These are phyloP conservation scores for Thumatha senex DNA, from an alignment of 2,888 invertebrate genomes.

Conservation along the genomic window DNA sequence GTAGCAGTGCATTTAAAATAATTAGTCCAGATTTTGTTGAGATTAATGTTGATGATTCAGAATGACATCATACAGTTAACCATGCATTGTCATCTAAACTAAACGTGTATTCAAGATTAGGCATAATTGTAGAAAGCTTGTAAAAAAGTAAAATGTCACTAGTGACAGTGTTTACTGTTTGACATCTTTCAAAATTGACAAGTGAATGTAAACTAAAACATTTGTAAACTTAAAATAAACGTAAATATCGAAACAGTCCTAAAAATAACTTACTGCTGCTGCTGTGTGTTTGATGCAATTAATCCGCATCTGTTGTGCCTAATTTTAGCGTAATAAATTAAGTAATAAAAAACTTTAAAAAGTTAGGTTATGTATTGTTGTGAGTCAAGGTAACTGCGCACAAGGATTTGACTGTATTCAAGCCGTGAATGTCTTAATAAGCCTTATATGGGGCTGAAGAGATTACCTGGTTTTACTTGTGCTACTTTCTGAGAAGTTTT, in stretches of 20 bases:
- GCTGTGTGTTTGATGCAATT: slow-evolving; percentile 9
- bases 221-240: slow-evolving; percentile 41
- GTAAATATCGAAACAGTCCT: slow-evolving; percentile 21
- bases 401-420: slow-evolving; percentile 64
- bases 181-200: slow-evolving; percentile 63
- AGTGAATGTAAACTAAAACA: slow-evolving; percentile 70
- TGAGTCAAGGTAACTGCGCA: slow-evolving; percentile 55
- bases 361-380: slow-evolving; percentile 67
- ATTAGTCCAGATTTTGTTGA: no score
- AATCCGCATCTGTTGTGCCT: slow-evolving; percentile 13
- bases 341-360: slow-evolving; percentile 44
- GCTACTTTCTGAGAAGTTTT: slow-evolving; percentile 48
- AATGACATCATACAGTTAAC: no score
- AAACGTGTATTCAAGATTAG: no score
- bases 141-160: no score
- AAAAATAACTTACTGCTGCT: slow-evolving; percentile 17
- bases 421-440: slow-evolving; percentile 46
- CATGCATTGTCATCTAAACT: no score
- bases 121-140: no score
- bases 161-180: no score
- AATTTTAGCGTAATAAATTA: slow-evolving; percentile 14
- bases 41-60: no score
- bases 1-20: no score
- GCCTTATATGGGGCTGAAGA: slow-evolving; percentile 68
- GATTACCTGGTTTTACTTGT: slow-evolving; percentile 34